phyloP scores from a whole-genome alignment of 2,113 vertebrate genomes.

The Dicrurus megarhynchus region DNA sequence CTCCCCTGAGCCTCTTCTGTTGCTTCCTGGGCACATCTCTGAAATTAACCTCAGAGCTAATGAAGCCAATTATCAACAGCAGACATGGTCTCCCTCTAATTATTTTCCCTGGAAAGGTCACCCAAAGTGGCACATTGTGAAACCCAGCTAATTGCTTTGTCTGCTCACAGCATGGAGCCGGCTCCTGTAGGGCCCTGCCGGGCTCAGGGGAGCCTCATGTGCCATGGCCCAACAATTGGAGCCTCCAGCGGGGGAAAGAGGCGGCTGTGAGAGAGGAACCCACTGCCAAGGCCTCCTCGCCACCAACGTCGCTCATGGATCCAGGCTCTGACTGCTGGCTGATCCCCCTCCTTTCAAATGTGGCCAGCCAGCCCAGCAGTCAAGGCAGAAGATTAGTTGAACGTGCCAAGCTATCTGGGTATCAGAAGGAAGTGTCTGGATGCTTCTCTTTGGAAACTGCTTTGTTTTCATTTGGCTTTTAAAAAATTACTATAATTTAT shows the following conservation, averaged over 20 bases:
- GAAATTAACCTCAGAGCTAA: slow-evolving; percentile 67
- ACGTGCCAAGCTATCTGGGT: neutral
- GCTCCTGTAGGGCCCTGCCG: neutral
- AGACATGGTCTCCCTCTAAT: slow-evolving; percentile 58
- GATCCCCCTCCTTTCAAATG: neutral
- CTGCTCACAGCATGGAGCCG: neutral
- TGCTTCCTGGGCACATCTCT: slow-evolving; percentile 21
- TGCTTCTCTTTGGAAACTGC: neutral
- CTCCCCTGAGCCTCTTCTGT: neutral
- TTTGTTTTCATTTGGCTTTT: neutral
- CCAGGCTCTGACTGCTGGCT: neutral
- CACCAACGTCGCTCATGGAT: neutral
- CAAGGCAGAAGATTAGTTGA: neutral
- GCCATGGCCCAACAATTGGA: neutral
- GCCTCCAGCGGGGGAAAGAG: neutral
- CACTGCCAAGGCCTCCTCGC: slow-evolving; percentile 1
- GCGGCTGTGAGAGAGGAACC: neutral
- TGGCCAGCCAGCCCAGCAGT: slow-evolving; percentile 10
- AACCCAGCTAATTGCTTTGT: slow-evolving; percentile 50
- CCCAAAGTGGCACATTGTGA: neutral
- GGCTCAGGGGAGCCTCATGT: neutral
- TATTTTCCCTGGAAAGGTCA: slow-evolving; percentile 65
- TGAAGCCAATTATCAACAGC: slow-evolving; percentile 64
- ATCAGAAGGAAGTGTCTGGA: neutral
- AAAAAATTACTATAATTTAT: neutral